Percentiles rank a stretch among this genome's conserved stretches.
These are phyloP conservation scores for Ecliptopera silaceata DNA, from an alignment of 2,888 invertebrate genomes.

Conservation along the genomic window DNA sequence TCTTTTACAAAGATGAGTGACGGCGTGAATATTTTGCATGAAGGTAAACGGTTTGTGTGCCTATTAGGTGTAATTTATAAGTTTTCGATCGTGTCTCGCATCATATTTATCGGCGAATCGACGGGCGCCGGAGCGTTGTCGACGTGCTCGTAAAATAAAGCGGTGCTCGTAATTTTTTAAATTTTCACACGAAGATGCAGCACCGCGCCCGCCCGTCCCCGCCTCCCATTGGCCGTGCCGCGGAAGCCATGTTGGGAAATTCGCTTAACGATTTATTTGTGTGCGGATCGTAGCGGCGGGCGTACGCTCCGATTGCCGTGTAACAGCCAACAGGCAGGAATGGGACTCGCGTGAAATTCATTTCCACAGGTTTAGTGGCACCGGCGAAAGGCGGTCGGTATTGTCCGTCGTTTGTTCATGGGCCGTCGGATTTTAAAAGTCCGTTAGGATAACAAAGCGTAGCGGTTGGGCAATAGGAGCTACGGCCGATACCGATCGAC, in stretches of 20 bases:
- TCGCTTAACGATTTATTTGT: slow-evolving; percentile 75
- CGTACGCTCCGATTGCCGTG: slow-evolving; percentile 54
- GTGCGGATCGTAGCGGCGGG: slow-evolving; percentile 56
- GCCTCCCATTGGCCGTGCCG: slow-evolving; percentile 58
- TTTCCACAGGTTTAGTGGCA: slow-evolving; percentile 42
- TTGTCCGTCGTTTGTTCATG: slow-evolving; percentile 57
- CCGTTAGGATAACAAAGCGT: slow-evolving; percentile 78
- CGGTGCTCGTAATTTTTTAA: slow-evolving; percentile 60
- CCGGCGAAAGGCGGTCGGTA: slow-evolving; percentile 50
- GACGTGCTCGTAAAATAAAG: slow-evolving; percentile 60
- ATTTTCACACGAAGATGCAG: slow-evolving; percentile 68
- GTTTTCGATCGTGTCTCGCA: slow-evolving; percentile 45
- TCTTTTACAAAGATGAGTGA: slow-evolving; percentile 22
- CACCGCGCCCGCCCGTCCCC: slow-evolving; percentile 47
- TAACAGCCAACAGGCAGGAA: slow-evolving; percentile 50
- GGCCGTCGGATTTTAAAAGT: slow-evolving; percentile 68
- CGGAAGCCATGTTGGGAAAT: slow-evolving; percentile 78
- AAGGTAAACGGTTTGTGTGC: slow-evolving; percentile 25
- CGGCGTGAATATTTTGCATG: slow-evolving; percentile 29
- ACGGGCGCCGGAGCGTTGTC: slow-evolving; percentile 47
- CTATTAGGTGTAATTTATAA: slow-evolving; percentile 46
- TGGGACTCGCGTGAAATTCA: slow-evolving; percentile 54
- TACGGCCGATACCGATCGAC: slow-evolving; percentile 71
- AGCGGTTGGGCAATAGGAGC: slow-evolving; percentile 78
- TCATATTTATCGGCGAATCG: slow-evolving; percentile 46